Evolutionary conservation across 2,888 invertebrate species (phyloP).

Genomic region (Cremastobaeus sp.): DNA sequence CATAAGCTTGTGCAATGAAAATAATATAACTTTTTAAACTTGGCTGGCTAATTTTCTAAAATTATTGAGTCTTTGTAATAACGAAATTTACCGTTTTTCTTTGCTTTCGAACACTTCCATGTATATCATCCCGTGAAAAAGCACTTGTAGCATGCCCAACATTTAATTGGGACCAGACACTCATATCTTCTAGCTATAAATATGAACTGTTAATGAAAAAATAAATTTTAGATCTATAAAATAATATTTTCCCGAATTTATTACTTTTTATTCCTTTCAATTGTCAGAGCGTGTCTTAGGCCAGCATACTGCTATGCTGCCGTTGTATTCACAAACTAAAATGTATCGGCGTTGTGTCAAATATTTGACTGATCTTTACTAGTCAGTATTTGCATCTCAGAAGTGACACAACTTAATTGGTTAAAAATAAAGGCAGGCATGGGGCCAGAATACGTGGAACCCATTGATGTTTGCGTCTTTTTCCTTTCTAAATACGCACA

Average conservation of each 20-base stretch:
- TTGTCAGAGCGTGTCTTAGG: slow-evolving; percentile 1
- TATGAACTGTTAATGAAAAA: background rate
- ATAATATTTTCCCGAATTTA: background rate
- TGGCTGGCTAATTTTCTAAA: too few relatives aligned
- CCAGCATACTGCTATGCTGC: too few relatives aligned
- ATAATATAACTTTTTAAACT: too few relatives aligned
- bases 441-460: slow-evolving; percentile 65
- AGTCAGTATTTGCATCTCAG: slow-evolving; percentile 65
- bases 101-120: slow-evolving; percentile 77
- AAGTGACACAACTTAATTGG: slow-evolving; percentile 69
- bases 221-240: background rate
- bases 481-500: slow-evolving; percentile 10
- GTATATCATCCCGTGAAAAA: slow-evolving; percentile 84
- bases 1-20: too few relatives aligned
- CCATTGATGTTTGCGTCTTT: slow-evolving; percentile 62
- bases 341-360: slow-evolving; percentile 56
- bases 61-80: too few relatives aligned
- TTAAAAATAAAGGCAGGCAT: slow-evolving; percentile 75
- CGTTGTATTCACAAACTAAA: slow-evolving; percentile 4
- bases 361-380: slow-evolving; percentile 65
- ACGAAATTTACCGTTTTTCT: slow-evolving; percentile 72
- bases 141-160: slow-evolving; percentile 79
- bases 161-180: slow-evolving; percentile 73
- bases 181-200: slow-evolving; percentile 64
- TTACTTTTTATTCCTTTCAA: background rate